These are phyloP conservation scores for Orientallactaga bullata DNA, from an alignment of 2,113 vertebrate genomes.

Conservation along the genomic window DNA sequence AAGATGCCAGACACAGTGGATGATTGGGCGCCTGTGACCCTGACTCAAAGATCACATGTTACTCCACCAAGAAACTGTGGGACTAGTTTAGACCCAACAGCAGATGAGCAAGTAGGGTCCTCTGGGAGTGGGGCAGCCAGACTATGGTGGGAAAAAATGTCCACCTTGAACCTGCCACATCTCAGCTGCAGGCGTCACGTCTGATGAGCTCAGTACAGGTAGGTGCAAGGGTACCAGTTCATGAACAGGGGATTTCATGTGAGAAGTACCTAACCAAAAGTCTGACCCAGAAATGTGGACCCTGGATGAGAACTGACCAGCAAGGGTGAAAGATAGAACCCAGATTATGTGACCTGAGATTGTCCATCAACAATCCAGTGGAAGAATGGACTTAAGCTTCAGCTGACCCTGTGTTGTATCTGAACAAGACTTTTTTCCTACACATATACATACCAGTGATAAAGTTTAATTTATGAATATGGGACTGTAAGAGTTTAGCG, in stretches of 20 bases:
- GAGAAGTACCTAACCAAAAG: not conserved
- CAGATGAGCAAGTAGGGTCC: not conserved
- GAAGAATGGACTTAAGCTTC: not conserved
- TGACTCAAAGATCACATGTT: not conserved
- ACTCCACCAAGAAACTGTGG: not conserved
- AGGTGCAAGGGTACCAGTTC: not conserved
- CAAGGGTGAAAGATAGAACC: too few relatives aligned
- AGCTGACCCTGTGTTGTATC: not conserved
- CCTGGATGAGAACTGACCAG: too few relatives aligned
- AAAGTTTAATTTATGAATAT: not conserved
- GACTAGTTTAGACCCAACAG: not conserved
- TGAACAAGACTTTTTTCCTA: not conserved
- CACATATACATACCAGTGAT: not conserved
- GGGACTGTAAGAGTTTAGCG: not conserved
- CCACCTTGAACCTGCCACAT: fast-evolving
- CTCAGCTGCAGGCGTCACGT: not conserved
- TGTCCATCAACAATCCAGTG: too few relatives aligned
- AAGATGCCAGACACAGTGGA: not conserved
- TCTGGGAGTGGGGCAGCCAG: too few relatives aligned
- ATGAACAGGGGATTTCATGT: not conserved
- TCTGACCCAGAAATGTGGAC: too few relatives aligned
- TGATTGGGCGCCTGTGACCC: not conserved
- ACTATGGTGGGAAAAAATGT: not conserved
- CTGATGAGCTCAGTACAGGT: not conserved
- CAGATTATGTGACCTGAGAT: not conserved